Conservation (phyloP, 2,888 invertebrate genomes). For the Micoletzkya japonica region DNA sequence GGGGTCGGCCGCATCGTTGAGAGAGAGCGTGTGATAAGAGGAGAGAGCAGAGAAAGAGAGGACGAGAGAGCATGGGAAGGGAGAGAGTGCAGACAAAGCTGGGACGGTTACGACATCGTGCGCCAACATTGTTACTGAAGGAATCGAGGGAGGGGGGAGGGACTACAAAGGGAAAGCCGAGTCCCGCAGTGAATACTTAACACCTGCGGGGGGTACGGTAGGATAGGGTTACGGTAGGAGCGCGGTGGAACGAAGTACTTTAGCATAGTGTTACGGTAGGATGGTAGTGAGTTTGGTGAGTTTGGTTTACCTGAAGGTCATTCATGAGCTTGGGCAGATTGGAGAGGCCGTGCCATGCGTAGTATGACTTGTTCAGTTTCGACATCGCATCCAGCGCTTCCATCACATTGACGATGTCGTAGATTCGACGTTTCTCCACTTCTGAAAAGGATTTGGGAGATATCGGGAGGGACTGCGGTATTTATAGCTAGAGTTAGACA, state of each 20-base stretch:
- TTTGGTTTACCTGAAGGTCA: slow-evolving; percentile 47
- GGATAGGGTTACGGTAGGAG: background rate
- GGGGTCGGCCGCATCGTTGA: background rate
- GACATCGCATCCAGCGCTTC: slow-evolving; percentile 63
- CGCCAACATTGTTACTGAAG: background rate
- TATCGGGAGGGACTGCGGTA: no score
- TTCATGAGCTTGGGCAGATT: slow-evolving; percentile 57
- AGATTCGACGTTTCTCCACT: slow-evolving; percentile 62
- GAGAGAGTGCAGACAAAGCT: background rate
- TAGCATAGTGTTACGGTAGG: background rate
- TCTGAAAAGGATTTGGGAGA: slow-evolving; percentile 41
- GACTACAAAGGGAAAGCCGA: background rate
- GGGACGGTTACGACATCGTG: slow-evolving; percentile 5
- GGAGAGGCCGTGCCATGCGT: slow-evolving; percentile 58
- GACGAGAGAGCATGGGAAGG: background rate
- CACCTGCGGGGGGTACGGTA: background rate
- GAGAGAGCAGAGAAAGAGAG: background rate
- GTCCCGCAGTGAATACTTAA: background rate
- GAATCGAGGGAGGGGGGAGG: background rate
- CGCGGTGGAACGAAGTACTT: background rate
- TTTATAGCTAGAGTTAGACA: slow-evolving; percentile 8
- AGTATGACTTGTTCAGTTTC: slow-evolving; percentile 62
- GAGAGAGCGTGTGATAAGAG: background rate
- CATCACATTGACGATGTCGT: slow-evolving; percentile 64
- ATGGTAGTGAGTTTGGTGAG: background rate